Percentiles rank a stretch among this genome's conserved stretches.
phyloP scores from a whole-genome alignment of 2,888 invertebrate genomes.

The Allacma fusca region DNA sequence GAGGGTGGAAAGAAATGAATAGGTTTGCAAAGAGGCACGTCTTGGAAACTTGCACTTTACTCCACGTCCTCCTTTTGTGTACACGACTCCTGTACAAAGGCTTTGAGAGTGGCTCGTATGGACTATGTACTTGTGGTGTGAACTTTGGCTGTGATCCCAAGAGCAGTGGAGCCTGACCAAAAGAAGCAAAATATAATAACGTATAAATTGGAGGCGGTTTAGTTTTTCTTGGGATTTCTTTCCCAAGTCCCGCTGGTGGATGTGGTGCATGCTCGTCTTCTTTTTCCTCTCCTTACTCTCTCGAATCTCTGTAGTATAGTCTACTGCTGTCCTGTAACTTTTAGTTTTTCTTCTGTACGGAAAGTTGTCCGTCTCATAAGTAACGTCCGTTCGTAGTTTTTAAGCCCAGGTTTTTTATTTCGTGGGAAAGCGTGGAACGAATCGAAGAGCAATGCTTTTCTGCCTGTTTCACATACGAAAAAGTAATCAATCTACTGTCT shows the following conservation, averaged over 20 bases:
- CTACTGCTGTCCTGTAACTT: slow-evolving; percentile 19
- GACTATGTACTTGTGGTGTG: neutral
- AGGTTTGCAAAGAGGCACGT: neutral
- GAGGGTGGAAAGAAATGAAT: neutral
- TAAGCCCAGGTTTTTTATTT: slow-evolving; percentile 32
- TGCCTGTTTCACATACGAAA: slow-evolving; percentile 44
- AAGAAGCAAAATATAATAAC: slow-evolving; percentile 33
- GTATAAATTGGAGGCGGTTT: slow-evolving; percentile 42
- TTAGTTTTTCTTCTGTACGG: neutral
- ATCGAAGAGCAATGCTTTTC: slow-evolving; percentile 43
- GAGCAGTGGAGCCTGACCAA: slow-evolving; percentile 22
- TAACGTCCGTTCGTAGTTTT: slow-evolving; percentile 11
- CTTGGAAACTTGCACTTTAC: too few species aligned
- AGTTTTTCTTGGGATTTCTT: slow-evolving; percentile 12
- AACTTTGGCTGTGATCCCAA: slow-evolving; percentile 4
- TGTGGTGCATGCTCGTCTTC: slow-evolving; percentile 1
- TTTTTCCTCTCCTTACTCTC: neutral
- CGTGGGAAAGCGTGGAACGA: slow-evolving; percentile 42
- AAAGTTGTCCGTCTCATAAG: slow-evolving; percentile 16
- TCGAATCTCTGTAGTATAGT: neutral
- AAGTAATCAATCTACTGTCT: slow-evolving; percentile 46
- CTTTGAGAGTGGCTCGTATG: neutral
- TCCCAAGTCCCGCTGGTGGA: neutral
- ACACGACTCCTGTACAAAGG: too few species aligned
- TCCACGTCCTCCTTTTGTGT: too few species aligned